phyloP scores from a whole-genome alignment of 2,797 vertebrate genomes.

The Pangasius sanitwongsei region DNA sequence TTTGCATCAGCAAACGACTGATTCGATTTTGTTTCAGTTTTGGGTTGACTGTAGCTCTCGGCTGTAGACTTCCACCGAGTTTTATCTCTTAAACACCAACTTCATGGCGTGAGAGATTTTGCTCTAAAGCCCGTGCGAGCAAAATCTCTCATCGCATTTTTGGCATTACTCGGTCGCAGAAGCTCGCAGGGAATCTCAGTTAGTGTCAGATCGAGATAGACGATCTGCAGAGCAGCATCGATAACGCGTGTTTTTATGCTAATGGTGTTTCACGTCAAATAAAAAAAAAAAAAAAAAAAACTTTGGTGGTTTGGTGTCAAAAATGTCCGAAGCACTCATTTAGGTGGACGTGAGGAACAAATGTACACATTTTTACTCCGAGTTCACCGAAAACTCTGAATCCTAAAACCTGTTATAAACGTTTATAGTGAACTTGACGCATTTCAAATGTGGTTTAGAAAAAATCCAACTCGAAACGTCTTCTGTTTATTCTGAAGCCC shows the following conservation, averaged over 20 bases:
- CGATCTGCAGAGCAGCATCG: not conserved
- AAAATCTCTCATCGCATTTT: slow-evolving; percentile 1
- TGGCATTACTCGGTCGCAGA: not conserved
- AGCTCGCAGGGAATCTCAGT: not conserved
- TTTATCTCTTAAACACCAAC: not conserved
- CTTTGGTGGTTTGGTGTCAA: not conserved
- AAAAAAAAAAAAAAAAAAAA: not conserved
- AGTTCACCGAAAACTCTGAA: not conserved
- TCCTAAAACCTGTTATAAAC: not conserved
- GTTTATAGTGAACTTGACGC: not conserved
- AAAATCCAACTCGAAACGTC: not conserved
- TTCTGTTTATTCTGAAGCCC: not conserved
- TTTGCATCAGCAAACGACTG: not conserved
- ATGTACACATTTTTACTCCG: not conserved
- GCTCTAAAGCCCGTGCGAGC: not conserved
- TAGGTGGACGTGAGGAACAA: not conserved
- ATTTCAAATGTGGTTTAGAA: not conserved
- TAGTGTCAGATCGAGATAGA: not conserved
- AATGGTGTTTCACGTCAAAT: not conserved
- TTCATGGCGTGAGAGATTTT: not conserved
- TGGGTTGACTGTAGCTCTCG: not conserved
- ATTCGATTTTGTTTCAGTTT: not conserved
- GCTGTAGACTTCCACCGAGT: not conserved
- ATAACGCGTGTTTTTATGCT: not conserved
- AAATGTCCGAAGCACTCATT: not conserved